Conservation (phyloP, 2,797 vertebrate species). For the Eulemur mongoz region DNA sequence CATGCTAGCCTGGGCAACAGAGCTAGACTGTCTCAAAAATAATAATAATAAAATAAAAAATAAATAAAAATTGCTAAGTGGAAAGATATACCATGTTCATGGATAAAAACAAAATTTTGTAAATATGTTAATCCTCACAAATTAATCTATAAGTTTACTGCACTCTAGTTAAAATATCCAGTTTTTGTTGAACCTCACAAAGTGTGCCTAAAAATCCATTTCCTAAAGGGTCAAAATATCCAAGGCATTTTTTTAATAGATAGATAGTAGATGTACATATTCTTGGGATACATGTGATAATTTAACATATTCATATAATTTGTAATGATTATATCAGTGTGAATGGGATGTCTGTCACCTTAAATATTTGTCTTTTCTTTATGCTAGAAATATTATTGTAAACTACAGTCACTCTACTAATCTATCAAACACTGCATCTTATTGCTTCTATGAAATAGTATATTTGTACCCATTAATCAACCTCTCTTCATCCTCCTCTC, state of each 20-base stretch:
- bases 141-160: not conserved
- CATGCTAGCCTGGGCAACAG: not conserved
- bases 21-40: not conserved
- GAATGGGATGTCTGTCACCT: not conserved
- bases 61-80: not conserved
- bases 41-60: not conserved
- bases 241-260: not conserved
- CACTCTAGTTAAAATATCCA: not conserved
- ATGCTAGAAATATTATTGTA: not conserved
- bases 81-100: not conserved
- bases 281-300: not conserved
- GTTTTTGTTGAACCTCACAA: not conserved
- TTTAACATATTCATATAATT: not conserved
- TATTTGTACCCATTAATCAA: not conserved
- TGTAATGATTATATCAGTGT: not conserved
- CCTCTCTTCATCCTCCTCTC: not conserved
- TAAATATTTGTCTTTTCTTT: not conserved
- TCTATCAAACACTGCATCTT: not conserved
- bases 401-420: not conserved
- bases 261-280: not conserved
- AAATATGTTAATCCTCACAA: constrained; percentile 20
- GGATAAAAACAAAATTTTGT: not conserved
- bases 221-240: not conserved
- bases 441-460: not conserved
- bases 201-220: not conserved